These are phyloP conservation scores for Lucilia sericata DNA, from an alignment of 1,140 invertebrate species.

Conservation along the genomic window DNA sequence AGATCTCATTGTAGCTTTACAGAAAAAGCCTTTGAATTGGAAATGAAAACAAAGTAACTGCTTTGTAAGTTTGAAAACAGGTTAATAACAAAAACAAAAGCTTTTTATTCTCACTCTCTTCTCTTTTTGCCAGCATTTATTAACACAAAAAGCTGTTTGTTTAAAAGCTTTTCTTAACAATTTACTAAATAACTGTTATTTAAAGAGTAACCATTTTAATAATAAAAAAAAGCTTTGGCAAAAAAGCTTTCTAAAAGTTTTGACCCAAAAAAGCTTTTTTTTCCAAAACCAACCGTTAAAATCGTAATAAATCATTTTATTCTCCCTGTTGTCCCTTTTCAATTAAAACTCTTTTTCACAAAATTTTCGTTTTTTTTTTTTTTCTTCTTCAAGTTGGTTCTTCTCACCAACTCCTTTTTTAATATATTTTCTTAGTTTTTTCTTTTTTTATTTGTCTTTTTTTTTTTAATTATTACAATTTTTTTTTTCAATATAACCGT, in stretches of 20 bases:
- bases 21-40: too few species aligned
- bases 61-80: neutral
- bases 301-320: too few species aligned
- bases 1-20: neutral
- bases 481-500: conserved; percentile 26
- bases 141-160: neutral
- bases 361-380: neutral
- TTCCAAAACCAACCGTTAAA: too few species aligned
- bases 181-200: too few species aligned
- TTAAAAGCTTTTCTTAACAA: neutral
- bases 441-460: conserved; percentile 2
- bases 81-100: neutral
- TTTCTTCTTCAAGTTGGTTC: neutral
- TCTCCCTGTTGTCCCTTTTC: neutral
- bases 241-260: too few species aligned
- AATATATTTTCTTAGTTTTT: neutral
- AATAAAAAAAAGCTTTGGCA: too few species aligned
- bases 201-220: too few species aligned
- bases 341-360: neutral
- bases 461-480: conserved; percentile 15
- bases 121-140: neutral
- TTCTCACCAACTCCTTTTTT: neutral
- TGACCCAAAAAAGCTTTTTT: too few species aligned
- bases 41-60: neutral
- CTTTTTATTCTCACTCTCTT: neutral